Evolutionary conservation across 1,140 invertebrate genomes (phyloP).

Genomic region (Latrodectus geometricus): DNA sequence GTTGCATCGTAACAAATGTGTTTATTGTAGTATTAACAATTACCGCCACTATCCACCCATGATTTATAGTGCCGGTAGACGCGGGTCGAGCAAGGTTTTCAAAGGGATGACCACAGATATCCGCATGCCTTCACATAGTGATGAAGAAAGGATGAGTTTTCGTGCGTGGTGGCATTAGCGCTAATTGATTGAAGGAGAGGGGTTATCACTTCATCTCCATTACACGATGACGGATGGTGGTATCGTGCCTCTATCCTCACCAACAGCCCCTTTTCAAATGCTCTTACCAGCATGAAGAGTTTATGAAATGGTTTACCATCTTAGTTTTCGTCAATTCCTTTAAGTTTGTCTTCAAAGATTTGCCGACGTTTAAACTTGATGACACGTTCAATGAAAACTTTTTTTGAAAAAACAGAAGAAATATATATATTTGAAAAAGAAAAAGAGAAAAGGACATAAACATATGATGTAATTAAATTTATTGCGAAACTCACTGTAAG

Average conservation of each 20-base stretch:
- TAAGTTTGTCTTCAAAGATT: background rate
- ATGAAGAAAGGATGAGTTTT: background rate
- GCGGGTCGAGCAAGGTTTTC: no score
- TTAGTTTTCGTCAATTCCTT: background rate
- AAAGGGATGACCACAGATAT: background rate
- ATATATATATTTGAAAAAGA: no score
- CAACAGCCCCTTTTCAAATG: background rate
- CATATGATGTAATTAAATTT: no score
- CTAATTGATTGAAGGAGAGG: constrained; percentile 19
- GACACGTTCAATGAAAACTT: no score
- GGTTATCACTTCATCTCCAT: constrained; percentile 20
- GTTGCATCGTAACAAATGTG: no score
- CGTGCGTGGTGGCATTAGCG: constrained; percentile 14
- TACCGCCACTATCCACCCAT: no score
- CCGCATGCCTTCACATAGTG: background rate
- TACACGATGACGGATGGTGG: constrained; percentile 10
- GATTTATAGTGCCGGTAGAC: no score
- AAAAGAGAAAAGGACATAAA: no score
- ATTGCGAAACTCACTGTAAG: no score
- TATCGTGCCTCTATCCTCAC: background rate
- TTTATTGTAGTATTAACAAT: no score
- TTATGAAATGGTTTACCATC: background rate
- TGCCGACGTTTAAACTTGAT: background rate
- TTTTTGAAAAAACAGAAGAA: no score
- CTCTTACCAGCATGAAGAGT: background rate